Conservation (phyloP, 2,113 vertebrate genomes). For the Tachycineta bicolor region DNA sequence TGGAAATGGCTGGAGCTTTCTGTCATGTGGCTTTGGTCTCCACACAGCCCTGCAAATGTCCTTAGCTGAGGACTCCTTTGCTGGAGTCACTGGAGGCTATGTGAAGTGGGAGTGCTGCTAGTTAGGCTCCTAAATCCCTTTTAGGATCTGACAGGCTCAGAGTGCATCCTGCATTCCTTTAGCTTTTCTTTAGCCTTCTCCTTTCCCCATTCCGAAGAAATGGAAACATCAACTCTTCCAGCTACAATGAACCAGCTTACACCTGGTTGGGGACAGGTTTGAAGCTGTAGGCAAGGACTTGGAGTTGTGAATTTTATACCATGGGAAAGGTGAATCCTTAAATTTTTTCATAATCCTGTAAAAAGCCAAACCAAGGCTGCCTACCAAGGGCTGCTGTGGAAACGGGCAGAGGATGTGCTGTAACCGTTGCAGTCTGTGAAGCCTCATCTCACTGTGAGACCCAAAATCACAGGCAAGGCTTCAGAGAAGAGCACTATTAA, state of each 20-base stretch:
- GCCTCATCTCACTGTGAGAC: neutral
- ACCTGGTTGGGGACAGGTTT: neutral
- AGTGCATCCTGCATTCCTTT: neutral
- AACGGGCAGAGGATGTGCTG: neutral
- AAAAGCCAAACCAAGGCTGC: neutral
- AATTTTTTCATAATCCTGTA: neutral
- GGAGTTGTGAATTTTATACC: neutral
- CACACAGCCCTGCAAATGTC: neutral
- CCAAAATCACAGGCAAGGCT: fast-evolving
- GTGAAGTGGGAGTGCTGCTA: neutral
- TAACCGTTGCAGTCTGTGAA: neutral
- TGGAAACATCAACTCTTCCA: neutral
- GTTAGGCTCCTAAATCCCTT: neutral
- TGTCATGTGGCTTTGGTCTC: neutral
- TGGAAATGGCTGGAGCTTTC: neutral
- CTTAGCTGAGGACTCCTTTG: neutral
- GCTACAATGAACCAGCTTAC: neutral
- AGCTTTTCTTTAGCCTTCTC: neutral
- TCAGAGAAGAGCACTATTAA: neutral
- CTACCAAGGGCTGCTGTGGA: neutral
- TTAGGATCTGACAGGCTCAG: neutral
- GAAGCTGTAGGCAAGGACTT: neutral
- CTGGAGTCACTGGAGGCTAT: neutral
- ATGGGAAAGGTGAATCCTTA: neutral
- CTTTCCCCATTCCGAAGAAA: neutral